Evolutionary conservation across 2,888 invertebrate genomes (phyloP), one percentile per base, ranked within the genome.

Genomic region (Tetropium fuscum): DNA sequence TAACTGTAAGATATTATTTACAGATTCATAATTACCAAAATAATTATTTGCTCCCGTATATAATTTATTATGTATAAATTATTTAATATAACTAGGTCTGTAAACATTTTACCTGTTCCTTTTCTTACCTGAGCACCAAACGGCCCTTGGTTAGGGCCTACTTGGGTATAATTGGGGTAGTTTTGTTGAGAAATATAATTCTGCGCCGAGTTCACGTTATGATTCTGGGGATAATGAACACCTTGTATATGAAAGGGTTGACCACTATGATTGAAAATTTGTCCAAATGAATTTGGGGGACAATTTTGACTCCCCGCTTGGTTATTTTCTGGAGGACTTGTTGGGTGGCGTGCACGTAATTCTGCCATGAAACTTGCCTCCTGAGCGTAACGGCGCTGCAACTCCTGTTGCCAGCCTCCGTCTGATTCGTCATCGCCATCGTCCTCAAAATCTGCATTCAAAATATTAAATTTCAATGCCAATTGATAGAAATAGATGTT

Each of bases 401-500:
- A 78, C 70, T 86, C 86, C 64, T 85, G 84, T 56, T 86, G 84
- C 87, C 87, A 87, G 16, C 84, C 84, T 10, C 84, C 83, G 11
- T 84, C 84, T 11, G 84, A 83, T 67, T 84, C 84, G 71, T 89
- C 89, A 32, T 90, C 86, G 44, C 84, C 89, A 63, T 89, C 90
- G 69, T 90, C 90, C 76, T 90, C 90, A 78, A 90, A 90, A 83
- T 90, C 90, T 90, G 79, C 6, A 30, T 44, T 47, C 8, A 48
- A 61, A 58, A 54, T 41, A 4, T 34, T 3, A 45, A 43, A 56
- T 45, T n/a, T n/a, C n/a, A n/a, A n/a, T n/a, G n/a, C n/a, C n/a
- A 49, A 57, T 51, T 19, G 8, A 55, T 59, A 43, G 38, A 56
- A 25, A 51, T 10, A 27, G 27, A 6, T 27, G 8, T 27, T n/a